Conservation (phyloP, 1,140 invertebrate genomes). For the Bombyx mandarina region DNA sequence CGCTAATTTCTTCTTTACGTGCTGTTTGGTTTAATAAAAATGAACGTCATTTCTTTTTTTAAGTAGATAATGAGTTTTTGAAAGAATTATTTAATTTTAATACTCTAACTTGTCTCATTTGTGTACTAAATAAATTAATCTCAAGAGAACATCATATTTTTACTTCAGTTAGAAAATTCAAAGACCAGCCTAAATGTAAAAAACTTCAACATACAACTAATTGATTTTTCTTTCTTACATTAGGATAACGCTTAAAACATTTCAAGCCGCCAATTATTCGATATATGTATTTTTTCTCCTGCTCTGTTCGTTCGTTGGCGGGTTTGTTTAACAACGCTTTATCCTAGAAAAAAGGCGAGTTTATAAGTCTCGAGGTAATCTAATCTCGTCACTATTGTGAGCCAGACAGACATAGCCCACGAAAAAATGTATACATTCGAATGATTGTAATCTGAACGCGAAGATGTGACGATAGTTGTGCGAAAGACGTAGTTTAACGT, state of each 20-base stretch:
- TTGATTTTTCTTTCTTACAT: conserved; percentile 32
- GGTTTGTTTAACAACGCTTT: conserved; percentile 67
- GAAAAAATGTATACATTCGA: too few species aligned
- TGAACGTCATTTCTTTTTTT: background rate
- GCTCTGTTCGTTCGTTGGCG: conserved; percentile 61
- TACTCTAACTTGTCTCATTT: background rate
- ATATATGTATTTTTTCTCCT: conserved; percentile 69
- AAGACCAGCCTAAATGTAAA: too few species aligned
- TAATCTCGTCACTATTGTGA: too few species aligned
- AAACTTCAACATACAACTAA: too few species aligned
- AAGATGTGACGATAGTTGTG: too few species aligned
- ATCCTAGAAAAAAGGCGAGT: conserved; percentile 37
- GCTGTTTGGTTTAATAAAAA: conserved; percentile 31
- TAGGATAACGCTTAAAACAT: conserved; percentile 72
- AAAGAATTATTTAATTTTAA: background rate
- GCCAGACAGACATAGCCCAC: too few species aligned
- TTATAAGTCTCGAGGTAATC: too few species aligned
- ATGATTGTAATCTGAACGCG: too few species aligned
- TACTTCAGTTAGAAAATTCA: too few species aligned
- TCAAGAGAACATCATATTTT: too few species aligned
- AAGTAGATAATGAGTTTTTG: background rate
- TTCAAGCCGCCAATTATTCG: conserved; percentile 71
- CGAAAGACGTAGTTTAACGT: too few species aligned
- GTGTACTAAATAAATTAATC: background rate
- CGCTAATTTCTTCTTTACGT: conserved; percentile 70